Conservation (phyloP, 2,113 vertebrate species). For the Poeciliopsis retropinna region DNA sequence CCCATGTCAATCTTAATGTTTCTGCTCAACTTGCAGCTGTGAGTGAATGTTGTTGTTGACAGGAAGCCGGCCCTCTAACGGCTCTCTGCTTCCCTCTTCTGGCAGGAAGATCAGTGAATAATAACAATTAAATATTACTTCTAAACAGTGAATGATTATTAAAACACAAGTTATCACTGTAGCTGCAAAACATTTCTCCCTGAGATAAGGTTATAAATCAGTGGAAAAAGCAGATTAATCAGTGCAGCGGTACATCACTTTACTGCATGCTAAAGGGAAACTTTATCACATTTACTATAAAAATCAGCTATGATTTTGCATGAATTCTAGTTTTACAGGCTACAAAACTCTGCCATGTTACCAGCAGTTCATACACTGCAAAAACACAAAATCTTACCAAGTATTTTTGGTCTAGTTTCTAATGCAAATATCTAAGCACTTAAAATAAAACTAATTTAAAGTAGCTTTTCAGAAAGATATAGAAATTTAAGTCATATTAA, state of each 20-base stretch:
- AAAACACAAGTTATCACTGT: not conserved
- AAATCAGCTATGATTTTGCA: too few relatives aligned
- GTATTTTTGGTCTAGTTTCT: too few relatives aligned
- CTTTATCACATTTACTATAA: too few relatives aligned
- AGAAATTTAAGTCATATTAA: too few relatives aligned
- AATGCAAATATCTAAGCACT: too few relatives aligned
- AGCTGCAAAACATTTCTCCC: not conserved
- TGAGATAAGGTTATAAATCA: not conserved
- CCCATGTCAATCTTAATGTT: not conserved
- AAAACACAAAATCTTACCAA: too few relatives aligned
- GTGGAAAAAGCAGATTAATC: not conserved
- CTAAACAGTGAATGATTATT: not conserved
- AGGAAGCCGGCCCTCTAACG: conserved; percentile 20
- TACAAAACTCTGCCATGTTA: too few relatives aligned
- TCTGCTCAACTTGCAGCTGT: not conserved
- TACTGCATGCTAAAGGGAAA: too few relatives aligned
- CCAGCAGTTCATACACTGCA: too few relatives aligned
- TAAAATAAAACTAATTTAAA: too few relatives aligned
- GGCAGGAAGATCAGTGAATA: conserved; percentile 44
- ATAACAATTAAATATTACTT: not conserved
- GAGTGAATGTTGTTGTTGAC: conserved; percentile 3
- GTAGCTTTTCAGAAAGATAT: too few relatives aligned
- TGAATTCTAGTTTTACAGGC: too few relatives aligned
- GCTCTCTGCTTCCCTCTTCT: conserved; percentile 78
- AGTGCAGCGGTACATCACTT: not conserved